A percentile compares a stretch with the other conserved stretches of the same genome.
phyloP scores from a whole-genome alignment of 2,888 invertebrate genomes.

The Aspidiotus rigidus region DNA sequence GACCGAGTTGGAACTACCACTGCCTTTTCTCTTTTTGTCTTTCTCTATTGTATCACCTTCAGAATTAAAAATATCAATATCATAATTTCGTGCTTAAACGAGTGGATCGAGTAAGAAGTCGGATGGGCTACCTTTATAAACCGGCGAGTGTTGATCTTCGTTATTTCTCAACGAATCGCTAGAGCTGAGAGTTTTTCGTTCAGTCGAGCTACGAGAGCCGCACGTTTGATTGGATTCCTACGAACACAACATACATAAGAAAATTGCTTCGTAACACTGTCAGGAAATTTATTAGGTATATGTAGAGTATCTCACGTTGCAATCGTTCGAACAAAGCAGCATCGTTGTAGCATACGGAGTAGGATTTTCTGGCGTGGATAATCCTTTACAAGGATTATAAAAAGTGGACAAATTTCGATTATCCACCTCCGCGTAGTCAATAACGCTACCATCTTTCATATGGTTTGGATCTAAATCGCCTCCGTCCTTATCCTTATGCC shows the following conservation, averaged over 20 bases:
- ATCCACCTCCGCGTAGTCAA: constrained; percentile 59
- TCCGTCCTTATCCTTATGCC: constrained; percentile 56
- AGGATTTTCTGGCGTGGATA: constrained; percentile 49
- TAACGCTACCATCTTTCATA: constrained; percentile 47
- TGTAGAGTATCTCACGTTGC: constrained; percentile 36
- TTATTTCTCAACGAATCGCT: constrained; percentile 35
- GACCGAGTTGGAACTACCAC: constrained; percentile 19
- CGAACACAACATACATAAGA: not conserved
- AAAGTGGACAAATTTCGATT: constrained; percentile 58
- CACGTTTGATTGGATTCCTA: constrained; percentile 37
- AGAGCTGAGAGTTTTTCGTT: constrained; percentile 37
- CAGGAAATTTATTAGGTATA: not conserved
- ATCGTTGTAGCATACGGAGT: constrained; percentile 70
- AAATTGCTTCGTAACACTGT: not conserved
- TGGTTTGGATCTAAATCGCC: constrained; percentile 52
- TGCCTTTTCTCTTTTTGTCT: constrained; percentile 29
- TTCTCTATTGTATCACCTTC: constrained; percentile 22
- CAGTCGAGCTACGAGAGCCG: constrained; percentile 38
- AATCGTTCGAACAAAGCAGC: constrained; percentile 46
- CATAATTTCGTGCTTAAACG: no score
- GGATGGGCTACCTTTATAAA: constrained; percentile 23
- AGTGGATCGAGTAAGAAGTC: no score
- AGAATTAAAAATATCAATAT: not conserved
- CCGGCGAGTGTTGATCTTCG: constrained; percentile 29
- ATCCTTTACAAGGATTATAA: constrained; percentile 47